These are phyloP conservation scores for Drosophila neocordata DNA, from an alignment of 1,140 invertebrate species.

Conservation along the genomic window DNA sequence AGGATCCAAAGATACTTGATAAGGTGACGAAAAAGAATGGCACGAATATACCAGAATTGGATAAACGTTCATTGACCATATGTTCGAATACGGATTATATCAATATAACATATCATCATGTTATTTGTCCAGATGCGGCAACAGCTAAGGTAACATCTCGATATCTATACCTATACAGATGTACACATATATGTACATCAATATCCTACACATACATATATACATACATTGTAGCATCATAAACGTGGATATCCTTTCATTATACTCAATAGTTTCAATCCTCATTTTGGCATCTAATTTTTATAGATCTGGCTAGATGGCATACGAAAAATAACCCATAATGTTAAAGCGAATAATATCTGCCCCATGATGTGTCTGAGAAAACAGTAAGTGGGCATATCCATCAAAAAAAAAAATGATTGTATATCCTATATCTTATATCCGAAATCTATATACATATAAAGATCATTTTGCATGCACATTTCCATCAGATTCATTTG, in stretches of 20 bases:
- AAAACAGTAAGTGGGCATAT: slow-evolving; percentile 96
- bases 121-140: slow-evolving; percentile 95
- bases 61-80: slow-evolving; percentile 98
- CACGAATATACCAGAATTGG: slow-evolving; percentile 87
- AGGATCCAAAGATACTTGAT: slow-evolving; percentile 93
- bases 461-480: not conserved
- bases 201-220: not conserved
- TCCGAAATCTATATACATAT: slow-evolving; percentile 3
- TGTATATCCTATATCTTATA: slow-evolving; percentile 33
- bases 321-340: slow-evolving; percentile 97
- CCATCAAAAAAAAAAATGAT: too few relatives aligned
- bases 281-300: slow-evolving; percentile 58
- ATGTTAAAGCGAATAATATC: slow-evolving; percentile 99
- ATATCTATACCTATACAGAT: not conserved
- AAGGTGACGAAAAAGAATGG: slow-evolving; percentile 92
- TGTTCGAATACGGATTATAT: slow-evolving; percentile 99
- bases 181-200: too few relatives aligned
- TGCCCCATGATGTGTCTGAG: slow-evolving; percentile 99
- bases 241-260: too few relatives aligned
- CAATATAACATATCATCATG: slow-evolving; percentile 98
- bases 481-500: too few relatives aligned
- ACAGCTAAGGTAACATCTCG: slow-evolving; percentile 91
- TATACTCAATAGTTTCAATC: slow-evolving; percentile 80
- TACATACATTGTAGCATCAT: slow-evolving; percentile 1
- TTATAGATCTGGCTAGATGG: slow-evolving; percentile 96